These are phyloP conservation scores for Nomada fabriciana DNA, from an alignment of 2,888 invertebrate genomes.

Conservation along the genomic window DNA sequence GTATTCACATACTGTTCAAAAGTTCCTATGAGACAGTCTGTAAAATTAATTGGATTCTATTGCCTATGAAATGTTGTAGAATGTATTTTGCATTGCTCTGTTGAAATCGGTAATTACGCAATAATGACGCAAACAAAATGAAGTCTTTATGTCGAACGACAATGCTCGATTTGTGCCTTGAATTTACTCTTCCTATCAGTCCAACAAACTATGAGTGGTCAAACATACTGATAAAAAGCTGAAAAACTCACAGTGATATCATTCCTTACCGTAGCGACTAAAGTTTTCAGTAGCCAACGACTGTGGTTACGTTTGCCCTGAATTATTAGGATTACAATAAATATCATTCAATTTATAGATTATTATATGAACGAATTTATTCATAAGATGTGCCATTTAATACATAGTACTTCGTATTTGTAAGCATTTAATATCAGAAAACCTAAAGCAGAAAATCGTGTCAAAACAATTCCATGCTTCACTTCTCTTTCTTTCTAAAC, in stretches of 20 bases:
- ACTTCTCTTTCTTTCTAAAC: too few species aligned
- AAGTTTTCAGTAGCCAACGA: not conserved
- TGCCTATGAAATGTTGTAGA: too few species aligned
- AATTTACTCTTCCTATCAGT: conserved; percentile 35
- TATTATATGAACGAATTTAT: not conserved
- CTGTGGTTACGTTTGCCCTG: not conserved
- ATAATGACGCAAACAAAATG: conserved; percentile 17
- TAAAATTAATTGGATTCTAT: too few species aligned
- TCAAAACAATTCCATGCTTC: too few species aligned
- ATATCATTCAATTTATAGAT: not conserved
- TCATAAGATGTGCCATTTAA: not conserved
- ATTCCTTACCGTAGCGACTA: not conserved
- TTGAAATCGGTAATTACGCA: not conserved
- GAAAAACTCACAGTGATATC: conserved; percentile 20
- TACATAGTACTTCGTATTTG: not conserved
- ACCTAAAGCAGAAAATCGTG: too few species aligned
- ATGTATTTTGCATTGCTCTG: too few species aligned
- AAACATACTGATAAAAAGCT: conserved; percentile 27
- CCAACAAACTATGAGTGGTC: conserved; percentile 12
- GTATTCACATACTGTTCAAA: too few species aligned
- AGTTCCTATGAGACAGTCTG: too few species aligned
- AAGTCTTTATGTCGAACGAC: conserved; percentile 22
- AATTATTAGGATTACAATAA: not conserved
- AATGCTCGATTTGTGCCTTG: conserved; percentile 38
- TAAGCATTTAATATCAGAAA: too few species aligned